Conservation (phyloP, 2,888 invertebrate species). For the Callosobruchus maculatus region DNA sequence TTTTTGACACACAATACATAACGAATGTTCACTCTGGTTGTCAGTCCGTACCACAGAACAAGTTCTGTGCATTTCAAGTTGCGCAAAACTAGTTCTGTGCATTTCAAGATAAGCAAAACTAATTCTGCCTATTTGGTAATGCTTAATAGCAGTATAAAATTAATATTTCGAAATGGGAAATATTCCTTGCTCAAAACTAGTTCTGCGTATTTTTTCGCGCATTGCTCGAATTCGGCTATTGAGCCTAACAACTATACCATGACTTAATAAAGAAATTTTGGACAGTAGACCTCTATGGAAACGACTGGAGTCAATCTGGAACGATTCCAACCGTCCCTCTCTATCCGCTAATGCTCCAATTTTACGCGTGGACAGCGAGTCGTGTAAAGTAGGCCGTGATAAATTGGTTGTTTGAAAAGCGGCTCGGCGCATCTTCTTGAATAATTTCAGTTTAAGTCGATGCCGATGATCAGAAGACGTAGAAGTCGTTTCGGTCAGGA, state of each 20-base stretch:
- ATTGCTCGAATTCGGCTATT: no score
- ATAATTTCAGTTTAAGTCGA: neutral
- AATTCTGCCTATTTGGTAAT: no score
- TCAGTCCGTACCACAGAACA: no score
- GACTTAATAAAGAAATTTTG: neutral
- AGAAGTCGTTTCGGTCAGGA: neutral
- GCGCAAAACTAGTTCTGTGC: no score
- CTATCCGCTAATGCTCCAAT: neutral
- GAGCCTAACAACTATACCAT: neutral
- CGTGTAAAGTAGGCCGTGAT: neutral
- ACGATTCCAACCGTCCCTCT: neutral
- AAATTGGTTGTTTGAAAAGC: neutral
- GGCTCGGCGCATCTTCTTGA: neutral
- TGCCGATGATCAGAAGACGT: neutral
- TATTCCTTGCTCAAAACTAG: no score
- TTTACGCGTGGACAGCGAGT: neutral
- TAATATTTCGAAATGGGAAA: no score
- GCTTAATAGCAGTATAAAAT: no score
- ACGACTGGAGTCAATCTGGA: neutral
- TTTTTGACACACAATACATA: no score
- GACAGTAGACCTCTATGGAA: neutral
- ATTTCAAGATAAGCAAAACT: no score
- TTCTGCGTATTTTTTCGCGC: no score
- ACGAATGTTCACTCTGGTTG: no score
- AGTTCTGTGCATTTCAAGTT: no score